Conservation (phyloP, 1,140 invertebrate species). For the Parasteatoda tepidariorum region DNA sequence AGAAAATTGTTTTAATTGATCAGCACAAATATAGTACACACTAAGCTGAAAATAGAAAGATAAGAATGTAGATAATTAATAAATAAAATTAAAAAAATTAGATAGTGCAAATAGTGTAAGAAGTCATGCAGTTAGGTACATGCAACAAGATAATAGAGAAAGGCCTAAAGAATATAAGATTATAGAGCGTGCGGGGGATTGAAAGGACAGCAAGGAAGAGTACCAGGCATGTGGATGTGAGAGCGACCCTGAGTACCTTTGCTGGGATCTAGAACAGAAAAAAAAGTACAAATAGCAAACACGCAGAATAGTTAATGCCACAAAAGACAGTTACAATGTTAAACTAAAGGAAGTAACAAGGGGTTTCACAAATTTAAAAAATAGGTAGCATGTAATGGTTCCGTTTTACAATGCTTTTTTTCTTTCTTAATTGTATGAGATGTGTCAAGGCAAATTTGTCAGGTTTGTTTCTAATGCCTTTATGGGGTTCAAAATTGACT, state of each 20-base stretch:
- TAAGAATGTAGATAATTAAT: no score
- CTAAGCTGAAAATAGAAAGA: no score
- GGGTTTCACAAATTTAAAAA: no score
- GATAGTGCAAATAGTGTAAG: neutral
- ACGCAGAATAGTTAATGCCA: neutral
- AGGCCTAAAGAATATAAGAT: neutral
- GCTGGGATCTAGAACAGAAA: slow-evolving; percentile 62
- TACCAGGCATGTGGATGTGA: slow-evolving; percentile 58
- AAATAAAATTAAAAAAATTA: neutral
- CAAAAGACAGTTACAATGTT: no score
- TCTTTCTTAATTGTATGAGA: no score
- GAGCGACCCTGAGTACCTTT: slow-evolving; percentile 57
- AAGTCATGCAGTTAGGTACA: slow-evolving; percentile 4
- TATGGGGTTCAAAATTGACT: no score
- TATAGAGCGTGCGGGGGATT: slow-evolving; percentile 27
- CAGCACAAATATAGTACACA: no score
- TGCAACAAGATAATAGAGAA: neutral
- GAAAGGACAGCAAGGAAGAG: slow-evolving; percentile 40
- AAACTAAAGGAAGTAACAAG: slow-evolving; percentile 23
- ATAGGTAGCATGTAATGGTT: no score
- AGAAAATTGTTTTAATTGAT: no score
- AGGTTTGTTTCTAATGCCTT: no score
- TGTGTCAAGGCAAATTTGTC: no score
- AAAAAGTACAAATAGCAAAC: slow-evolving; percentile 57
- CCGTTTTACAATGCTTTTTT: no score